Evolutionary conservation across 2,113 vertebrate species (phyloP), one percentile per base, ranked within the genome.

Genomic region (Morone saxatilis): DNA sequence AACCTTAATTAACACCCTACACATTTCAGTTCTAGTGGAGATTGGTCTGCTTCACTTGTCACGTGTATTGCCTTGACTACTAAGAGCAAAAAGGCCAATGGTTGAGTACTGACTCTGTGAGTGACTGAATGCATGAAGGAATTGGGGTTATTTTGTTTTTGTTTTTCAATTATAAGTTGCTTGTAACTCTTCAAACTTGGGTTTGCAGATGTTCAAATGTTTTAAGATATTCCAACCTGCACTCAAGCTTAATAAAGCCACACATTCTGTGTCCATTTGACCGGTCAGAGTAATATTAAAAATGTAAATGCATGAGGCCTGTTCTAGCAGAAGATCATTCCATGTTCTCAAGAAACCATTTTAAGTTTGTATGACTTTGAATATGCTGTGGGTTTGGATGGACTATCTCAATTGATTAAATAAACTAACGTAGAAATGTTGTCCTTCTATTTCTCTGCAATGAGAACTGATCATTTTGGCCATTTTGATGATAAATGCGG

Each of bases 271-370:
- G 2, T 16, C 61, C 45, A 16, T 81, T 59, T 47, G 20, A 62
- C 8, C 41, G 6, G n/a, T 62, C 47, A 0, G 8, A 6, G 53
- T 53, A 48, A 1, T 1, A 7, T 47, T 43, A 14, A 3, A 60
- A n/a, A 19, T 62, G 71, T 53, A 4, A 6, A 56, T 56, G 70
- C 79, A 62, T 51, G 54, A 80, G 19, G 63, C 68, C 45, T 48
- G 36, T 78, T 50, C 0, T 16, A 25, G 25, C 9, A 56, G 36
- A 66, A 60, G 6, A 71, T 71, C 74, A 86, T 91, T 91, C 87
- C 86, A 85, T 74, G 78, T 78, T 82, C 19, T 75, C n/a, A 43
- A 31, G n/a, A 71, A 70, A 51, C 6, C 16, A 5, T n/a, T 60
- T 31, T 56, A 16, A 19, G 11, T 66, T 76, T 77, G 62, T 78